Percentiles rank a stretch among this genome's conserved stretches.
These are phyloP conservation scores for Musca domestica DNA, from an alignment of 1,140 invertebrate species.

Conservation along the genomic window DNA sequence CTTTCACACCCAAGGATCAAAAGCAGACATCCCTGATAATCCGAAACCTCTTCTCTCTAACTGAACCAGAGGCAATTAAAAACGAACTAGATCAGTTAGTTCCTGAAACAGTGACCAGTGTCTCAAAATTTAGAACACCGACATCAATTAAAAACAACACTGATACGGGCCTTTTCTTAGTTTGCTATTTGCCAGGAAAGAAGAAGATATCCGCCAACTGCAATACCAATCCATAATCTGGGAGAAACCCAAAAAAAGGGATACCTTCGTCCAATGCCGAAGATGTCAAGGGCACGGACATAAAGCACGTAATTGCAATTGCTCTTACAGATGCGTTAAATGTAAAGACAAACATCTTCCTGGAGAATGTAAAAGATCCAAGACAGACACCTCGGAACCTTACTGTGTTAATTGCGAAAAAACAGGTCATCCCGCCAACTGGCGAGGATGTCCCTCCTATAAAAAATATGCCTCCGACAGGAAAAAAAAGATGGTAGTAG, in stretches of 20 bases:
- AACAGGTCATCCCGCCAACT: too few species aligned
- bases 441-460: not conserved
- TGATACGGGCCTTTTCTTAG: not conserved
- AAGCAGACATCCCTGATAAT: too few species aligned
- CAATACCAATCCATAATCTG: not conserved
- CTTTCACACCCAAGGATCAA: too few species aligned
- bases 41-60: too few species aligned
- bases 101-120: not conserved
- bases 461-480: not conserved
- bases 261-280: too few species aligned
- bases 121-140: not conserved
- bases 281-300: too few species aligned
- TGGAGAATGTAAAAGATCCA: not conserved
- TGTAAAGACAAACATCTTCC: not conserved
- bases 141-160: not conserved
- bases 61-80: too few species aligned
- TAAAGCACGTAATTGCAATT: too few species aligned
- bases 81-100: not conserved
- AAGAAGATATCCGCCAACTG: not conserved
- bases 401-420: too few species aligned
- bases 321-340: not conserved
- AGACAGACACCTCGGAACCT: not conserved
- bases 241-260: not conserved
- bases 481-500: not conserved
- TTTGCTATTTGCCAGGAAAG: not conserved